Evolutionary conservation across 35 echinoderm and acorn worm species (phyloP), one percentile per base, ranked within the genome.

Genomic region (Apostichopus japonicus): DNA sequence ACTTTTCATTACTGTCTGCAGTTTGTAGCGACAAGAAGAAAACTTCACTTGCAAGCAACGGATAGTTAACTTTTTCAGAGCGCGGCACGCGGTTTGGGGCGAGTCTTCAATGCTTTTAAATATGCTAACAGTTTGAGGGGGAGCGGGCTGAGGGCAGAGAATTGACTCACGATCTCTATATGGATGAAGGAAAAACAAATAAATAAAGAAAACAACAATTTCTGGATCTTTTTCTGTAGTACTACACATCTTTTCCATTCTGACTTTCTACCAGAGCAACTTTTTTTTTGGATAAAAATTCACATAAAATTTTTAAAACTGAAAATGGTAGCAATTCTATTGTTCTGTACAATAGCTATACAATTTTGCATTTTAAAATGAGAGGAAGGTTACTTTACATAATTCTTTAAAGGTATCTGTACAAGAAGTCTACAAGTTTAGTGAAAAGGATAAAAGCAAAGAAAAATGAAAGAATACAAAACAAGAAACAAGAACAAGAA

Each of bases 261-360:
- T 83, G 8, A 53, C 79, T 7, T 54, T 83, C 79, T 83, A 83
- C 79, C 79, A 83, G 54, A 17, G 79, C 79, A 83, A 52, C 54
- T 54, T 54, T 83, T 83, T 83, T 80, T 80, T 83, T 83, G 44
- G 79, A 83, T 83, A 83, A 83, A 83, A 83, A 83, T 83, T 83
- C 79, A 83, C 79, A 83, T 83, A 83, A 83, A 83, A 83, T 83
- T 83, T 83, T 33, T 55, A 83, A 67, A 83, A 83, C 79, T 83
- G 79, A 83, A 83, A 83, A 83, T 83, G 79, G 79, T 83, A 83
- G 79, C 79, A 33, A 19, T 83, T 83, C 79, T 83, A 83, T 83
- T 54, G 54, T 83, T 19, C 79, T 83, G 79, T 83, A 83, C 79
- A 83, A 17, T 83, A 83, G 54, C 79, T 55, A 52, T 83, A 53